Evolutionary conservation across 2,888 invertebrate species (phyloP).

Genomic region (Pediacus dermestoides): DNA sequence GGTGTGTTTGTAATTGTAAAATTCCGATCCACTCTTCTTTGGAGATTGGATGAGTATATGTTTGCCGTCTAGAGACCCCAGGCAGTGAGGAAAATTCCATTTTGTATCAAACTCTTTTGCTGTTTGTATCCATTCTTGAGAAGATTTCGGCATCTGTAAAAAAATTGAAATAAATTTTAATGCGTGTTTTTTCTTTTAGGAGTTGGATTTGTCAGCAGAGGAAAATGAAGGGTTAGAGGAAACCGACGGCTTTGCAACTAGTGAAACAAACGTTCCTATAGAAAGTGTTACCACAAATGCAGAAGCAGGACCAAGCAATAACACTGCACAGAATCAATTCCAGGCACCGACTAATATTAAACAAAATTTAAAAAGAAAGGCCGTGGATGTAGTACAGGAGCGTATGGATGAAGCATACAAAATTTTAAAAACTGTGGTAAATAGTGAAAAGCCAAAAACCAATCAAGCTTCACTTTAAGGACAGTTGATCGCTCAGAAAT

Average conservation of each 20-base stretch:
- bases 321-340: conserved; percentile 14
- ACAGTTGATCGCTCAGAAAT: conserved; percentile 16
- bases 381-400: conserved; percentile 11
- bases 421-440: no score
- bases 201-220: conserved; percentile 13
- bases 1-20: conserved; percentile 37
- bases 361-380: conserved; percentile 12
- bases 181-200: conserved; percentile 14
- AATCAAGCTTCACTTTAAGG: conserved; percentile 12
- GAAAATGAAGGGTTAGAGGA: conserved; percentile 16
- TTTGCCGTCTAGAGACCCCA: conserved; percentile 41
- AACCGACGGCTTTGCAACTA: conserved; percentile 13
- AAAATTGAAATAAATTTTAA: neutral
- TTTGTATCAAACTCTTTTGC: conserved; percentile 14
- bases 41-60: conserved; percentile 35
- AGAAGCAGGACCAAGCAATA: conserved; percentile 15
- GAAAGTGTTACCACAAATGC: conserved; percentile 15
- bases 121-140: conserved; percentile 16
- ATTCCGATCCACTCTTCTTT: conserved; percentile 29
- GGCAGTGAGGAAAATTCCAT: conserved; percentile 33
- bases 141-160: conserved; percentile 9
- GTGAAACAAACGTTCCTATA: conserved; percentile 15
- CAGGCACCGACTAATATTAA: conserved; percentile 8
- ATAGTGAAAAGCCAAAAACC: conserved; percentile 13
- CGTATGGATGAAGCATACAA: conserved; percentile 9